Evolutionary conservation across 2,797 vertebrate genomes (phyloP).

Genomic region (Hydrophis major): DNA sequence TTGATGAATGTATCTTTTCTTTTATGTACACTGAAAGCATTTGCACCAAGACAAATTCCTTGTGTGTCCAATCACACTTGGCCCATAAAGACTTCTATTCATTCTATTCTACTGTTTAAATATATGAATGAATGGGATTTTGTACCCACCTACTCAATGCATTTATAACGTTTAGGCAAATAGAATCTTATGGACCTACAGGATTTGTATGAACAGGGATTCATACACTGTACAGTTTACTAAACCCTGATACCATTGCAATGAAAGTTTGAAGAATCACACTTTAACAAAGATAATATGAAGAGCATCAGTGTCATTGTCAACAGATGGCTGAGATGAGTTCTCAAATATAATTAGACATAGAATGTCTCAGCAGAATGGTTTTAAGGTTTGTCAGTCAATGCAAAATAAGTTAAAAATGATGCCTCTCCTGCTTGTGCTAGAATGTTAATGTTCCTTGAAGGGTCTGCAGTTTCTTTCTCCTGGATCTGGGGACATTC

Average conservation of each 20-base stretch:
- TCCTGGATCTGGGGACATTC: background rate
- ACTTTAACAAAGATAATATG: background rate
- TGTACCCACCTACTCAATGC: background rate
- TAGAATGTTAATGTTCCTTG: background rate
- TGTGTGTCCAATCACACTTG: no score
- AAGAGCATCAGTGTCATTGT: background rate
- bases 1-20: no score
- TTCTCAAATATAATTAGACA: background rate
- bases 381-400: background rate
- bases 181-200: background rate
- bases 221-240: background rate
- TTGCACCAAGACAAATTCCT: no score
- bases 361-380: background rate
- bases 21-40: no score
- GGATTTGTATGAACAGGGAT: background rate
- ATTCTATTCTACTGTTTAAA: background rate
- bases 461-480: background rate
- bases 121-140: background rate
- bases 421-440: background rate
- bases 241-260: background rate
- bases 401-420: background rate
- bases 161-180: background rate
- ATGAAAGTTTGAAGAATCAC: background rate
- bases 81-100: no score
- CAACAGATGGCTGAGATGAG: background rate